Evolutionary conservation across 2,888 invertebrate species (phyloP).

Genomic region (Eupeodes latifasciatus): DNA sequence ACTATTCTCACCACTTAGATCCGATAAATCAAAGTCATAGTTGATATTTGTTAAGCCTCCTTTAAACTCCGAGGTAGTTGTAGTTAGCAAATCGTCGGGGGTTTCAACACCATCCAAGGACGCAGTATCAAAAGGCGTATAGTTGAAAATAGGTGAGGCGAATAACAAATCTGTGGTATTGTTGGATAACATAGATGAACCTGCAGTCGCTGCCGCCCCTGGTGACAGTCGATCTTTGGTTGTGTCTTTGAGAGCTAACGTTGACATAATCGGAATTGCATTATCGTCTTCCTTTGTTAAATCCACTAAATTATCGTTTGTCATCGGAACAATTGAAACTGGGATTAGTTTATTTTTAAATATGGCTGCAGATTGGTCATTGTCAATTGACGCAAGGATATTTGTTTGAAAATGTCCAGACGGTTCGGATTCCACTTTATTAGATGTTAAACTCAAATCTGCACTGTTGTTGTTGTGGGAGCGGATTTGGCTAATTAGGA

Average conservation of each 20-base stretch:
- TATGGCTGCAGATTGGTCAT: constrained; percentile 46
- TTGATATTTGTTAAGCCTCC: constrained; percentile 89
- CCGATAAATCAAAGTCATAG: constrained; percentile 91
- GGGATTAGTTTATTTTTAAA: constrained; percentile 58
- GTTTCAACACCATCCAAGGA: constrained; percentile 86
- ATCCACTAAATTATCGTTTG: constrained; percentile 26
- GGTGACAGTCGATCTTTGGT: constrained; percentile 80
- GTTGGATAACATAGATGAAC: constrained; percentile 72
- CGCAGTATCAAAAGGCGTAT: constrained; percentile 86
- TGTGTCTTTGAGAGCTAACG: constrained; percentile 79
- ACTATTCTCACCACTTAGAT: constrained; percentile 90
- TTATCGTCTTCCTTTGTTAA: constrained; percentile 37
- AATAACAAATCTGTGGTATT: constrained; percentile 85
- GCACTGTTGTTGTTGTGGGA: constrained; percentile 77
- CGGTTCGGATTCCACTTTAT: constrained; percentile 28
- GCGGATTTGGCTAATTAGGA: constrained; percentile 83
- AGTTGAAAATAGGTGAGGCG: constrained; percentile 86
- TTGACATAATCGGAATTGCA: constrained; percentile 64
- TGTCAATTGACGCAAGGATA: constrained; percentile 79
- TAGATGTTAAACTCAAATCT: constrained; percentile 56
- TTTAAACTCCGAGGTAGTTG: constrained; percentile 84
- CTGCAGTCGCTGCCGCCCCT: constrained; percentile 64
- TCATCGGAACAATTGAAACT: constrained; percentile 48
- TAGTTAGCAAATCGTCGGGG: constrained; percentile 85
- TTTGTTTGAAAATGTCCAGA: constrained; percentile 82